A percentile compares a stretch with the other conserved stretches of the same genome.
Evolutionary conservation across 2,888 invertebrate species (phyloP).

Genomic region (Drosophila setosimentum): DNA sequence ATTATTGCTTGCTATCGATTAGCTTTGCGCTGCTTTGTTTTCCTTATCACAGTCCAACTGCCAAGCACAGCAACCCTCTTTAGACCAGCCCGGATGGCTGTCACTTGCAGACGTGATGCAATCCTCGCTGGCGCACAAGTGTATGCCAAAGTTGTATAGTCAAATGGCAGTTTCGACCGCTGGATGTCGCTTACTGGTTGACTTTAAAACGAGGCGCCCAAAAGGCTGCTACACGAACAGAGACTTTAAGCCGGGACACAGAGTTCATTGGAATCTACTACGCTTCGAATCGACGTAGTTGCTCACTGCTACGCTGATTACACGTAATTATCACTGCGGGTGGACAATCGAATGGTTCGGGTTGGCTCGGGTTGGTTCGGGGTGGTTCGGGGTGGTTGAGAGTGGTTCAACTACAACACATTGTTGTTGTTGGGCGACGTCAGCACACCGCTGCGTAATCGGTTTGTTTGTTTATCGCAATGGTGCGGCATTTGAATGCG

Average conservation of each 20-base stretch:
- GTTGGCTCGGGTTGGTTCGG: conserved; percentile 1
- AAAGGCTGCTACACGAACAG: conserved; percentile 53
- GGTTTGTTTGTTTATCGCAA: conserved; percentile 73
- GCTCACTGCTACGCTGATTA: conserved; percentile 51
- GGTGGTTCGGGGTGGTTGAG: conserved; percentile 7
- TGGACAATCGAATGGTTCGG: conserved; percentile 1
- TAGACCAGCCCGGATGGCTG: conserved; percentile 32
- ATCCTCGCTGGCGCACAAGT: conserved; percentile 9
- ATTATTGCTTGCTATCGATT: conserved; percentile 60
- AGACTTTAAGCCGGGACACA: conserved; percentile 21
- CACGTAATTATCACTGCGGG: conserved; percentile 67
- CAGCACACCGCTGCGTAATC: conserved; percentile 74
- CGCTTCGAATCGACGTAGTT: conserved; percentile 15
- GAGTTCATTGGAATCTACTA: conserved; percentile 65
- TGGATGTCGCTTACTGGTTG: conserved; percentile 19
- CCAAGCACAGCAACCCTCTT: not conserved
- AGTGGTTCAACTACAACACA: not conserved
- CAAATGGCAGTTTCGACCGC: not conserved
- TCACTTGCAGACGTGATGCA: conserved; percentile 52
- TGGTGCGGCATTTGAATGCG: conserved; percentile 64
- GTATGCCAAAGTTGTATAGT: conserved; percentile 14
- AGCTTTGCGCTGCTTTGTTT: conserved; percentile 40
- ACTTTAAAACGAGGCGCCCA: conserved; percentile 36
- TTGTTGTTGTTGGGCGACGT: conserved; percentile 14
- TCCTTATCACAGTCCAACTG: not conserved